Conservation (phyloP, 2,888 invertebrate species). For the Drosophila testacea region DNA sequence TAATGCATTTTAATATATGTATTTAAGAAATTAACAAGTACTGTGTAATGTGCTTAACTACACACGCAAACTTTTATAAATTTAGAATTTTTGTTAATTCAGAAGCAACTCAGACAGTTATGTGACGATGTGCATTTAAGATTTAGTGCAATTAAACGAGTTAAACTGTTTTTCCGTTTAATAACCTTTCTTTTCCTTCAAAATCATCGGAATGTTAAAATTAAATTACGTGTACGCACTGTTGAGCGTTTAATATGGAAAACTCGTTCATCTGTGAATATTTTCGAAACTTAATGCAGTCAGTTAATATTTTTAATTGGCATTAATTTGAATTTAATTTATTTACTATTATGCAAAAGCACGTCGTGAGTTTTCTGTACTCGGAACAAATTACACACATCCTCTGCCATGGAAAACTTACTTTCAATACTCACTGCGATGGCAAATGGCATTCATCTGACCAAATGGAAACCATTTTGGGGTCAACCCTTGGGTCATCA, state of each 20-base stretch:
- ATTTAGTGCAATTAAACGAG: too few species aligned
- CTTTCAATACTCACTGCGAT: constrained; percentile 16
- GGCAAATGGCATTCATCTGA: constrained; percentile 50
- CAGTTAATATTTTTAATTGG: constrained; percentile 49
- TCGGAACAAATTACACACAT: constrained; percentile 15
- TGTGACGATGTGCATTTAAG: too few species aligned
- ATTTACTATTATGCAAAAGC: constrained; percentile 19
- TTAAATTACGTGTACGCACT: constrained; percentile 24
- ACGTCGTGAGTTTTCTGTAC: neutral
- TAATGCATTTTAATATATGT: too few species aligned
- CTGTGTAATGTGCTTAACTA: too few species aligned
- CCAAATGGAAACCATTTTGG: constrained; percentile 45
- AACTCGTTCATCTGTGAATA: constrained; percentile 33
- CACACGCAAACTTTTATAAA: too few species aligned
- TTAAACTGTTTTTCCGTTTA: too few species aligned
- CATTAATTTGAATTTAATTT: constrained; percentile 42
- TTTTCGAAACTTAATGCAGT: constrained; percentile 29
- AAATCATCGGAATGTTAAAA: constrained; percentile 11
- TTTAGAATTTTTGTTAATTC: too few species aligned
- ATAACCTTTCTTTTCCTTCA: neutral
- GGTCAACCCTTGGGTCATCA: constrained; percentile 49
- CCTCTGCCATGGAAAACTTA: neutral
- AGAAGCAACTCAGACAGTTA: too few species aligned
- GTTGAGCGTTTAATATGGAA: constrained; percentile 25
- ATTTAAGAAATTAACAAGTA: too few species aligned